Conservation (phyloP, 2,113 vertebrate species). For the Pseudonaja textilis region DNA sequence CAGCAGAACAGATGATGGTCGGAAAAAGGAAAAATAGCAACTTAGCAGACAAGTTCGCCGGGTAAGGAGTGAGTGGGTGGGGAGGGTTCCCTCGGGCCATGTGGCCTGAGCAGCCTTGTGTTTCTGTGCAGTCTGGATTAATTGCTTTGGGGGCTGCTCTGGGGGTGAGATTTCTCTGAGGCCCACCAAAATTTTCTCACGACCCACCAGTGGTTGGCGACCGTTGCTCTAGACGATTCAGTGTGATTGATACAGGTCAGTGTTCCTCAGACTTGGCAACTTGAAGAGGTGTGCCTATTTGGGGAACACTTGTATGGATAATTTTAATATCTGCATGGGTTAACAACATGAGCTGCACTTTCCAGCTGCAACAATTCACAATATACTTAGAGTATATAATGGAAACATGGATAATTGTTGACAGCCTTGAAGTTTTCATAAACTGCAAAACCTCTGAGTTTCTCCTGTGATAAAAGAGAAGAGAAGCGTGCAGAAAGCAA, state of each 20-base stretch:
- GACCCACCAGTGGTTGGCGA: too few species aligned
- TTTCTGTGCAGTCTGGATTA: too few species aligned
- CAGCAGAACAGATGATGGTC: too few species aligned
- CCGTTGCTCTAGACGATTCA: not conserved
- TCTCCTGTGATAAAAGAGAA: slow-evolving; percentile 19
- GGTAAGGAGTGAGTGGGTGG: too few species aligned
- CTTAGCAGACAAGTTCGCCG: too few species aligned
- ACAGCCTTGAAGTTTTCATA: not conserved
- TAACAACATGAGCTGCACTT: not conserved
- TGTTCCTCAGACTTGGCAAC: not conserved
- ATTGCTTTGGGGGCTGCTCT: too few species aligned
- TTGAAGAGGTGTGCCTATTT: not conserved
- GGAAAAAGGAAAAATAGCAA: too few species aligned
- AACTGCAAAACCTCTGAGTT: slow-evolving; percentile 12
- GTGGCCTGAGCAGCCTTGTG: too few species aligned
- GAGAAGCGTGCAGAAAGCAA: slow-evolving; percentile 7
- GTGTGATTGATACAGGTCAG: not conserved
- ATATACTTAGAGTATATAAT: not conserved
- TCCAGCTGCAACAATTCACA: not conserved
- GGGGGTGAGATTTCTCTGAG: too few species aligned
- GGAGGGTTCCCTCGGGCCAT: too few species aligned
- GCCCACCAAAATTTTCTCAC: too few species aligned
- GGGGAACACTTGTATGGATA: not conserved
- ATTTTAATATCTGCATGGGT: not conserved
- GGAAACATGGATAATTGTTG: not conserved